phyloP scores from a whole-genome alignment of 1,140 invertebrate species.

The Trachymyrmex septentrionalis region DNA sequence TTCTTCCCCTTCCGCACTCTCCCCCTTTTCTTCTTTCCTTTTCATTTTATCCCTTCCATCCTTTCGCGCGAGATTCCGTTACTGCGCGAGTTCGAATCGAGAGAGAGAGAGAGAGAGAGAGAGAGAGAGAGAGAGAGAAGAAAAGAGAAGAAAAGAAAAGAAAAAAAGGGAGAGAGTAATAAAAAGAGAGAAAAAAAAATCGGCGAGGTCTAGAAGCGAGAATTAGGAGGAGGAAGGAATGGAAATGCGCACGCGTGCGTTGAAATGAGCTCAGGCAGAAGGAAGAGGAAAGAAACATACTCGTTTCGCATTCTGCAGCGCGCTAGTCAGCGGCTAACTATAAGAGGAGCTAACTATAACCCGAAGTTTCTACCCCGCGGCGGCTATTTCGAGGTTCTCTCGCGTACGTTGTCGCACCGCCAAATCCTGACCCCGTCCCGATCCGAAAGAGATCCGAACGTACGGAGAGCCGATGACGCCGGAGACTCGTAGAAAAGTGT shows the following conservation, averaged over 20 bases:
- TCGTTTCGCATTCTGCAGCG: slow-evolving; percentile 81
- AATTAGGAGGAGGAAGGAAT: slow-evolving; percentile 15
- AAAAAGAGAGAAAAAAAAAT: slow-evolving; percentile 8
- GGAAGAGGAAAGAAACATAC: slow-evolving; percentile 67
- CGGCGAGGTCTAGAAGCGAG: background rate
- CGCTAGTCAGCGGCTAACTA: slow-evolving; percentile 81
- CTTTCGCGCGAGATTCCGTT: slow-evolving; percentile 28
- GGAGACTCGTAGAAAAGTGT: slow-evolving; percentile 7
- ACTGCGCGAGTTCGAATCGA: slow-evolving; percentile 6
- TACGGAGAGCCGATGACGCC: background rate
- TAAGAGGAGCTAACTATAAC: slow-evolving; percentile 84
- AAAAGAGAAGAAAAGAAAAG: background rate
- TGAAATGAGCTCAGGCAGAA: slow-evolving; percentile 55
- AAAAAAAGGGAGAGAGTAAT: no score
- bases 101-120: no score
- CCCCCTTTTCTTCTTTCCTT: background rate
- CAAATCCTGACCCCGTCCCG: slow-evolving; percentile 72
- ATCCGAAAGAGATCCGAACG: background rate
- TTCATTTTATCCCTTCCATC: background rate
- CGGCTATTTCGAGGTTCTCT: slow-evolving; percentile 78
- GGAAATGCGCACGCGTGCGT: slow-evolving; percentile 21
- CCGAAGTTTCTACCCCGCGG: slow-evolving; percentile 76
- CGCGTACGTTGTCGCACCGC: slow-evolving; percentile 77
- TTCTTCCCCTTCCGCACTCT: background rate
- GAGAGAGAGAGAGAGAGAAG: no score